Base-by-base conservation (phyloP, 1,140 invertebrate species). In the Geopemphigus sp. region DNA sequence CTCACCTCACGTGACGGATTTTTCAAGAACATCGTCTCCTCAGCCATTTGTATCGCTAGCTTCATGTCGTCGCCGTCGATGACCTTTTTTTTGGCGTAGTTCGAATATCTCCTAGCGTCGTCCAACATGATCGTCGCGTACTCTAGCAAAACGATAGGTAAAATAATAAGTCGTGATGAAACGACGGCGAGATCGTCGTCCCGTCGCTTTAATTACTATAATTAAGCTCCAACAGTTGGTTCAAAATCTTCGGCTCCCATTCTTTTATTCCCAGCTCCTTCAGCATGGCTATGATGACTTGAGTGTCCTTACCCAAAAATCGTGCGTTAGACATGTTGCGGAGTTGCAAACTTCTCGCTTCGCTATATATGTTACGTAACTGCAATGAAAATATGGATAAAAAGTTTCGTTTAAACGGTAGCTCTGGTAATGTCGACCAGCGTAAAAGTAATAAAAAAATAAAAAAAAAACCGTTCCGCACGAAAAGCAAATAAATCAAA, bases 201-300 rank as follows among this genome's bases (percentile, higher is more conserved):
- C 24, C 17, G 8, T 64, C 17, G 19, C 61, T 64, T 32, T 82
- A 89, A 90, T 88, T 89, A 93, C 94, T 88, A 84, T 97, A 98
- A 0, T 95, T 94, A 84, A 98, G 98, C 87, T 98, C 97, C 11
- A 98, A 87, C 82, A 99, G 88, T 85, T 98, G 96, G 86, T 96
- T 95, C 29, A 99, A 91, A 12, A 97, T 93, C 83, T 94, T 89
- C 1, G 95, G 95, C 83, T 98, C 97, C 84, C 96, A 97, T 80
- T 97, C 94, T 3, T 89, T 90, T 32, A 98, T 92, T 32, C 95
- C 96, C 86, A 97, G 92, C 86, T 98, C 97, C 86, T 96, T 96
- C 86, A 98, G 90, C 82, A 98, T 95, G n/a, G 95, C 92, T 87
- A 93, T 92, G 83, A 98, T 96, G 61, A 98, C 95, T 86, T 95